Conservation (phyloP, 2,113 vertebrate species). For the Amphiprion percula region DNA sequence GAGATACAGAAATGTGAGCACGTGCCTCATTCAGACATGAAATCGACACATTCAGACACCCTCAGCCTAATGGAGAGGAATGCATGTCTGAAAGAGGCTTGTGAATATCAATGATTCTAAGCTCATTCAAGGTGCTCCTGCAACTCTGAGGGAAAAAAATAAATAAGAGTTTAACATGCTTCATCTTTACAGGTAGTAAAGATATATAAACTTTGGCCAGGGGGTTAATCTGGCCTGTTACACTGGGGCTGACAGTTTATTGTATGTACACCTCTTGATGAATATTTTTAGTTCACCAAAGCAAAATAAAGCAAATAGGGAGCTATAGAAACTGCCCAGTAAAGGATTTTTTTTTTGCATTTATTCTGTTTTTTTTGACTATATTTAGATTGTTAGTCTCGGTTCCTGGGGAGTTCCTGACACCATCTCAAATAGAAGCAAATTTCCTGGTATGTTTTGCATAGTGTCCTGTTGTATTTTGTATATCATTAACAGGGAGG, state of each 20-base stretch:
- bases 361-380: not conserved
- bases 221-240: no score
- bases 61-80: no score
- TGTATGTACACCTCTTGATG: not conserved
- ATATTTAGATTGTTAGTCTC: slow-evolving; percentile 23
- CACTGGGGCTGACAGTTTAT: not conserved
- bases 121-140: no score
- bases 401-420: not conserved
- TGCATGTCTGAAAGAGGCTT: no score
- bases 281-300: not conserved
- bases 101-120: no score
- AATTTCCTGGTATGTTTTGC: slow-evolving; percentile 33
- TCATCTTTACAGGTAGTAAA: no score
- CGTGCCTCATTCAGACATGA: no score
- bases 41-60: no score
- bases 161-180: no score
- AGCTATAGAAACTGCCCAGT: not conserved
- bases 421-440: slow-evolving; percentile 2
- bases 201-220: no score
- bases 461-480: slow-evolving; percentile 1
- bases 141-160: no score
- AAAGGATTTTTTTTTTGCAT: not conserved
- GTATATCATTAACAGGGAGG: slow-evolving; percentile 1
- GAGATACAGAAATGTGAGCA: no score
- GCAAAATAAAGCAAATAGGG: not conserved